These are phyloP conservation scores for Catamblyrhynchus diadema DNA, from an alignment of 2,797 vertebrate genomes.

Conservation along the genomic window DNA sequence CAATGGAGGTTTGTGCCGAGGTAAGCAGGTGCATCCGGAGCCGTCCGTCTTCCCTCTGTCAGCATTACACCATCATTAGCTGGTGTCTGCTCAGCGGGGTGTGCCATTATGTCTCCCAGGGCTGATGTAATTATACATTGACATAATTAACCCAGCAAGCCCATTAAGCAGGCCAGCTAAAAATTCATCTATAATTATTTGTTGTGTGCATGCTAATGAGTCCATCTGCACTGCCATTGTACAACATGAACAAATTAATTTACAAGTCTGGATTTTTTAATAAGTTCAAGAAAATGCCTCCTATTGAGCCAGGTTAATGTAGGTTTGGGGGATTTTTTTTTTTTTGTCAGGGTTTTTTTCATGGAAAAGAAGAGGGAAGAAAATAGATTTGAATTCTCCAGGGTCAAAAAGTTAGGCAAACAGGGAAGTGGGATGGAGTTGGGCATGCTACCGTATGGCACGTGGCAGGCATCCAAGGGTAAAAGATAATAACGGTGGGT, in stretches of 20 bases:
- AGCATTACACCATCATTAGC: conserved; percentile 93
- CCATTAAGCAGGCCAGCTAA: conserved; percentile 98
- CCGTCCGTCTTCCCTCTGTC: conserved; percentile 86
- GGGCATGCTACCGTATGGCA: fast-evolving
- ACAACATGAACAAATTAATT: conserved; percentile 99
- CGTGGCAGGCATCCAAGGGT: neutral
- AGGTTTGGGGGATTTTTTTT: neutral
- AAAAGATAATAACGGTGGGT: neutral
- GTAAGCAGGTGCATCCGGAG: conserved; percentile 89
- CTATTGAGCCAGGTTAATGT: conserved; percentile 69
- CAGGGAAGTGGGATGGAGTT: neutral
- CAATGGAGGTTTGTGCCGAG: conserved; percentile 72
- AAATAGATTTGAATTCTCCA: neutral
- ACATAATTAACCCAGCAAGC: conserved; percentile 99
- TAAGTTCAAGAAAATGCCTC: conserved; percentile 79
- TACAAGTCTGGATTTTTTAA: conserved; percentile 93
- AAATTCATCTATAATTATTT: conserved; percentile 99
- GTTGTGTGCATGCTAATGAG: conserved; percentile 99
- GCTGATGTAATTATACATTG: conserved; percentile 99
- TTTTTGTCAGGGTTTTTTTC: neutral
- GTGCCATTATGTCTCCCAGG: conserved; percentile 94
- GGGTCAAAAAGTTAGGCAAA: conserved; percentile 67
- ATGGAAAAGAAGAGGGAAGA: neutral
- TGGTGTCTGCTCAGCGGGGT: conserved; percentile 90
- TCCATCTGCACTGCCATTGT: conserved; percentile 99